phyloP scores from a whole-genome alignment of 1,140 invertebrate species.

The Drosophila tristis region DNA sequence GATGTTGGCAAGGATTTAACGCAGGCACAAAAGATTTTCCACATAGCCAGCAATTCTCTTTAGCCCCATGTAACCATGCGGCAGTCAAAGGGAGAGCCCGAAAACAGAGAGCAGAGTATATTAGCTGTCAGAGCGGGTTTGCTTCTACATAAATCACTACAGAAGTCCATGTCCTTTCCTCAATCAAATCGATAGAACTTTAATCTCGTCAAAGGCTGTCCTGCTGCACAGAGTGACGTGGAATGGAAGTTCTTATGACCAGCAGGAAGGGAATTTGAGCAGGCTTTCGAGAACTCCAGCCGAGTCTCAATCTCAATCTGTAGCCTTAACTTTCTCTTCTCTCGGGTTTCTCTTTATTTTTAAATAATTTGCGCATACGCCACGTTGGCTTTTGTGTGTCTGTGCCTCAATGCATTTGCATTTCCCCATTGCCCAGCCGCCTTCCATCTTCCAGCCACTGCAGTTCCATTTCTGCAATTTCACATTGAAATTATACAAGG shows the following conservation, averaged over 20 bases:
- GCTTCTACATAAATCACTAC: not conserved
- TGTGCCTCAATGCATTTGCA: constrained; percentile 67
- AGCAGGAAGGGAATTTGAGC: constrained; percentile 15
- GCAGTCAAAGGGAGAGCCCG: not conserved
- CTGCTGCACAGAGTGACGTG: not conserved
- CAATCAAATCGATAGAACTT: no score
- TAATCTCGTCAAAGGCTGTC: no score
- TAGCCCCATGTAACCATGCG: constrained; percentile 28
- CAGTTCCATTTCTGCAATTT: constrained; percentile 72
- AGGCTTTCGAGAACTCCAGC: constrained; percentile 2
- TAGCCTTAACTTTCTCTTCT: constrained; percentile 18
- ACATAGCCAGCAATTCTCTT: constrained; percentile 59
- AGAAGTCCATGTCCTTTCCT: no score
- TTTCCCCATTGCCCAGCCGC: constrained; percentile 24
- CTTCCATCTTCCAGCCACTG: constrained; percentile 9
- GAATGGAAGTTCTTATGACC: constrained; percentile 6
- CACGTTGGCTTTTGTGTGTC: constrained; percentile 72
- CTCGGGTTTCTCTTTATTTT: constrained; percentile 28
- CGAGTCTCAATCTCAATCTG: constrained; percentile 22
- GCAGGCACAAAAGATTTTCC: constrained; percentile 62
- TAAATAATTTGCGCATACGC: constrained; percentile 80
- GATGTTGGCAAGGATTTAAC: constrained; percentile 50
- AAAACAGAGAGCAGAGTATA: constrained; percentile 22
- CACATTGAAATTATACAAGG: constrained; percentile 76
- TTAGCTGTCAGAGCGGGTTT: constrained; percentile 41